Base-by-base conservation (phyloP, 2,888 invertebrate species). In the Suillia variegata region DNA sequence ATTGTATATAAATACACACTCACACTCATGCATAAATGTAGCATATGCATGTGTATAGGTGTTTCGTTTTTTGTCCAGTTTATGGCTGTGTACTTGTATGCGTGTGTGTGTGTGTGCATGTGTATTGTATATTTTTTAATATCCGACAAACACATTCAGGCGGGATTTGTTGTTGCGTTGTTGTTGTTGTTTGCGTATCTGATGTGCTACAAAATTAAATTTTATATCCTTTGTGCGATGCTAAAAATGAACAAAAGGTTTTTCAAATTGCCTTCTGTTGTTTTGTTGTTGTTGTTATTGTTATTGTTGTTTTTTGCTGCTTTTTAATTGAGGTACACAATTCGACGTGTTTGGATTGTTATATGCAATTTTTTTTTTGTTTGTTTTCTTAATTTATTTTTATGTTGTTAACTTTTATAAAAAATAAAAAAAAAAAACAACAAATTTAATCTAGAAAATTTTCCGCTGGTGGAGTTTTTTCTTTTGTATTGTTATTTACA, bases 121-220 rank as follows among this genome's bases (percentile, higher is more conserved):
- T n/a, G n/a, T n/a, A n/a, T n/a, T n/a, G n/a, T n/a, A n/a, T 38
- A 4, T 38, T 38, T 38, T 38, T 8, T 38, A n/a, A 38, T 8
- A 12, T 38, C n/a, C 3, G 38, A 26, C 26, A 4, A 38, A n/a
- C 38, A 38, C 38, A 38, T 38, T 38, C n/a, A 4, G 38, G 10
- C 18, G 4, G 45, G 18, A 5, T 45, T 45, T 45, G 45, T 45
- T 45, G 4, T 3, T 6, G 20, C 17, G 17, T 18, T 45, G 45
- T 13, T 38, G n/a, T 38, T 38, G 38, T 38, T n/a, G 38, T n/a
- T 38, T 4, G 38, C 15, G 18, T 45, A 18, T 17, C 18, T 45
- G 45, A 12, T 45, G 45, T 69, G 51, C 50, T 47, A 49, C 20
- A 58, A 59, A 47, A 47, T 59, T 54, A 47, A 52, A 59, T 59